Conservation (phyloP, 2,797 vertebrate genomes). For the Pipistrellus pipistrellus region DNA sequence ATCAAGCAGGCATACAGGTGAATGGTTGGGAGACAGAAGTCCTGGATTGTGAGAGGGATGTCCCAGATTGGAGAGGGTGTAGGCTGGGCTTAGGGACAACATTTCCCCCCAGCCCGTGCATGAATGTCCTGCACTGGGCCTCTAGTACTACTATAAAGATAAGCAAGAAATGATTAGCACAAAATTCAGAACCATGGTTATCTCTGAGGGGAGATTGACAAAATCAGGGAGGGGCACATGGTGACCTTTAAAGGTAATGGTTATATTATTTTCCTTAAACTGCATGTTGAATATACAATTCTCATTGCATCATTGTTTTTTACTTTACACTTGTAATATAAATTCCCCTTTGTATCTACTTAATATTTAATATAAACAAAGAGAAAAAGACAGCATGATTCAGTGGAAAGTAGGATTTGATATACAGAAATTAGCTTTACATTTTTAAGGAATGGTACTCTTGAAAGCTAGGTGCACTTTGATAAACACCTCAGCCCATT, state of each 20-base stretch:
- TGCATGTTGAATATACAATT: neutral
- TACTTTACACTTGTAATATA: constrained; percentile 6
- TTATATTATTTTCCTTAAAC: constrained; percentile 44
- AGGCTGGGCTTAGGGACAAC: too few species aligned
- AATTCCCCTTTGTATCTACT: constrained; percentile 36
- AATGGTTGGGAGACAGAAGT: too few species aligned
- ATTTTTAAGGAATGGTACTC: neutral
- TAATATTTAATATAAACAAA: constrained; percentile 38
- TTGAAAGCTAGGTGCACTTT: constrained; percentile 24
- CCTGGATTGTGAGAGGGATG: too few species aligned
- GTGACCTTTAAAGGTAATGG: neutral
- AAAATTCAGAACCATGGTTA: constrained; percentile 25
- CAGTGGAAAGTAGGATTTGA: constrained; percentile 45
- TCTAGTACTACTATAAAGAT: constrained; percentile 40
- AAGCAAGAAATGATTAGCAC: constrained; percentile 43
- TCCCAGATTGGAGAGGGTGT: too few species aligned
- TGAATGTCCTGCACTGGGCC: too few species aligned
- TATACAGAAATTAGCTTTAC: constrained; percentile 54
- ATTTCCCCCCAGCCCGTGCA: fast-evolving
- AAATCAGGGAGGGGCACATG: neutral
- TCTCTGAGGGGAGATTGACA: neutral
- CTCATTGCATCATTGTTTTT: constrained; percentile 34
- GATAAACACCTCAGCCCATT: constrained; percentile 37
- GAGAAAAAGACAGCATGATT: constrained; percentile 13
- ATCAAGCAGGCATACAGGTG: too few species aligned